phyloP scores from a whole-genome alignment of 2,797 vertebrate species.

The Threskiornis aethiopicus region DNA sequence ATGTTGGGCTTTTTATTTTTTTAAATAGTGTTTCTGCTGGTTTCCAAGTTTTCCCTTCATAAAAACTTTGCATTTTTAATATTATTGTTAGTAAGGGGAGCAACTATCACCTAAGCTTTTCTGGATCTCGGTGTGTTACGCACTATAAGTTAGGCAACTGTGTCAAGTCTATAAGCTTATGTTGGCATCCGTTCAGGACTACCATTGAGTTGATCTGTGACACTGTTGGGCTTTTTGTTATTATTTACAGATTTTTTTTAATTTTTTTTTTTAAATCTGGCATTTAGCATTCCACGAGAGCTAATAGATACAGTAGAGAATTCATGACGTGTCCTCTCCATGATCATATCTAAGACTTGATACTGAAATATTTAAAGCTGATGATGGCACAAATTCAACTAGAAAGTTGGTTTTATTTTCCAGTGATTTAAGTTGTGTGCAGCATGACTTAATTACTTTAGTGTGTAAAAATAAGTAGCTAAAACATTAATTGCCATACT shows the following conservation, averaged over 20 bases:
- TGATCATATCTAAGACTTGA: not conserved
- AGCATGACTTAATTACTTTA: not conserved
- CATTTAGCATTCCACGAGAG: not conserved
- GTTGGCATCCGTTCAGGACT: not conserved
- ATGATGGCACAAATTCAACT: not conserved
- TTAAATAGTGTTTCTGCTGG: not conserved
- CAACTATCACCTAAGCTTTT: not conserved
- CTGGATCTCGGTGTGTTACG: not conserved
- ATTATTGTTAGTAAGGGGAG: not conserved
- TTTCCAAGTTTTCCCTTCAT: not conserved
- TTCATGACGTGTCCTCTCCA: rapidly evolving
- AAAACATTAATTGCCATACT: not conserved
- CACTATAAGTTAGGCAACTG: too few species aligned
- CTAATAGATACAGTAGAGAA: not conserved
- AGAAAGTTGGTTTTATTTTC: not conserved
- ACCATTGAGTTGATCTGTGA: not conserved
- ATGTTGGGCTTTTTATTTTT: not conserved
- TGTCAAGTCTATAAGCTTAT: not conserved
- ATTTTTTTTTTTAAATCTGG: not conserved
- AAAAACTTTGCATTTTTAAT: not conserved
- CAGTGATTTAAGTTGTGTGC: not conserved
- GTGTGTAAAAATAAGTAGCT: not conserved
- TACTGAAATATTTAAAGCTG: not conserved
- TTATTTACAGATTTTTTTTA: not conserved
- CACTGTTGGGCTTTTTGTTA: not conserved